Base-by-base conservation (phyloP, 2,888 invertebrate genomes). In the Ormyrus nitidulus region DNA sequence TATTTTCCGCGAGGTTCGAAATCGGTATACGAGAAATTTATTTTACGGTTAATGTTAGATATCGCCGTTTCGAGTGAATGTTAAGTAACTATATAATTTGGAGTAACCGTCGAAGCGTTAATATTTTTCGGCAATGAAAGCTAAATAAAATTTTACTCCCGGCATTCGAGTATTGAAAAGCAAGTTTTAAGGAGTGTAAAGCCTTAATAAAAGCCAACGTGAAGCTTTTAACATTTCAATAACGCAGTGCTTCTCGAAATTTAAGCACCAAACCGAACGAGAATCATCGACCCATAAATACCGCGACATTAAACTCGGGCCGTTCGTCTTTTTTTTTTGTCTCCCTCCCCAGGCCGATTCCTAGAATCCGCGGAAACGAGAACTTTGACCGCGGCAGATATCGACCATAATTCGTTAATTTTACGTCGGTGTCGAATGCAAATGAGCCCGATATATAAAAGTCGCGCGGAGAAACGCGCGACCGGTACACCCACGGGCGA, bases 111-210 rank as follows among this genome's bases (percentile, higher is more conserved):
- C 71, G 10, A 49, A 49, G 0, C 6, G n/a, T 11, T 73, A 19
- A 56, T 7, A 49, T 46, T 61, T 70, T 48, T 68, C n/a, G 64
- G 56, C 34, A 49, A 46, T 53, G 56, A 56, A 70, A 46, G 62
- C 56, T 34, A 71, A 59, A 65, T 13, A 49, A 65, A 19, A 65
- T 54, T 77, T 71, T 71, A 77, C 65, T 58, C 51, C 53, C 34
- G 34, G 10, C 65, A 44, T 46, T 62, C 66, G 56, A 71, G 46
- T 58, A 65, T 77, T 77, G 19, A 49, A 71, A 77, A 70, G 11
- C 71, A 44, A 66, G 59, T 66, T 66, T 77, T 72, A 64, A 71
- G 53, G 46, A 56, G 34, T 70, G 51, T 2, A 56, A 64, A 58
- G 61, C 34, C n/a, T 49, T 34, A 56, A 68, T 66, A 48, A 66